phyloP scores from a whole-genome alignment of 2,113 vertebrate genomes.

The Panthera uncia region DNA sequence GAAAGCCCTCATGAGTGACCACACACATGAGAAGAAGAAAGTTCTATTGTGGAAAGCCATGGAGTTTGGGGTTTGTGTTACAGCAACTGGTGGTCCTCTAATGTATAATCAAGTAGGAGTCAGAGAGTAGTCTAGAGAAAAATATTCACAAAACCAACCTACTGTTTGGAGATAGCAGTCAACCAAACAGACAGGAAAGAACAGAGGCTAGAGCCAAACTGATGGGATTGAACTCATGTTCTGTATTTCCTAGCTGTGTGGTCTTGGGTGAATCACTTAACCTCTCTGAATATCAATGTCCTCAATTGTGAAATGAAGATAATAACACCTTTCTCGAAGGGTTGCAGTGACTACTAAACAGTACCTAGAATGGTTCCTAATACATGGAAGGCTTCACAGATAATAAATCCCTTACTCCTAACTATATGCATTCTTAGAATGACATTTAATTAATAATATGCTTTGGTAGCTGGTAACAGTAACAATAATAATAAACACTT shows the following conservation, averaged over 20 bases:
- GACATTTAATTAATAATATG: background rate
- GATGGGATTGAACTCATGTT: background rate
- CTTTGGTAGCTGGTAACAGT: background rate
- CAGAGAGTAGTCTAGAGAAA: background rate
- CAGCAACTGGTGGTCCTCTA: background rate
- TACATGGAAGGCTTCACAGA: background rate
- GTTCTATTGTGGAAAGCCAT: background rate
- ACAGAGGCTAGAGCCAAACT: background rate
- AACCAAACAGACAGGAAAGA: background rate
- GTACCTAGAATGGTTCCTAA: background rate
- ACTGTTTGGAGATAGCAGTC: background rate
- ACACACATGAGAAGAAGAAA: background rate
- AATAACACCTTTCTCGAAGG: background rate
- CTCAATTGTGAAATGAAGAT: background rate
- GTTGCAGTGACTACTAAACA: background rate
- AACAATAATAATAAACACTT: background rate
- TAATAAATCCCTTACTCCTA: background rate
- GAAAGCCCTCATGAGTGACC: fast-evolving
- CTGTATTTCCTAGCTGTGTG: background rate
- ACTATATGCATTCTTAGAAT: background rate
- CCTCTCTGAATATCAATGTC: background rate
- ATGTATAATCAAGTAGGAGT: background rate
- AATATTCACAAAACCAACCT: background rate
- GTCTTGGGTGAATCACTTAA: background rate
- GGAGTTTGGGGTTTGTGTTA: background rate